Percentiles rank a stretch among this genome's conserved stretches.
Conservation (phyloP, 2,113 vertebrate genomes). For the Leucopternis melanops region DNA sequence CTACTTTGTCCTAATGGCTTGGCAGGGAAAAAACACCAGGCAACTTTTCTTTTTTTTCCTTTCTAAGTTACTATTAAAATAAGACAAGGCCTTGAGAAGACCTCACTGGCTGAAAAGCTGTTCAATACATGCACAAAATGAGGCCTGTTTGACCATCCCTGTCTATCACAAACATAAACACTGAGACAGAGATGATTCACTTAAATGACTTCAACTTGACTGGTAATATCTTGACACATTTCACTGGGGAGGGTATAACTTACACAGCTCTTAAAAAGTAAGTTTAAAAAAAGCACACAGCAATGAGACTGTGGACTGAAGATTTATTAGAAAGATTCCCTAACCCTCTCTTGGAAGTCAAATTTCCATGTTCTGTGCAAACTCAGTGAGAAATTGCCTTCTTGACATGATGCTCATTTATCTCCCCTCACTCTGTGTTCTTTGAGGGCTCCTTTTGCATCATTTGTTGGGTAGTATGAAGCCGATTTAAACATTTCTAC, state of each 20-base stretch:
- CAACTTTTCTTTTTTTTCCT: neutral
- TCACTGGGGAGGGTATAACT: constrained; percentile 7
- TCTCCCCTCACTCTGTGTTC: constrained; percentile 12
- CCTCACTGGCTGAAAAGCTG: neutral
- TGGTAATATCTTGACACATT: constrained; percentile 39
- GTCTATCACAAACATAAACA: neutral
- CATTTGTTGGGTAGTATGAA: neutral
- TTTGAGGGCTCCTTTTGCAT: constrained; percentile 45
- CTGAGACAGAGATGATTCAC: neutral
- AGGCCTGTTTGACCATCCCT: neutral
- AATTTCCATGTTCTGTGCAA: constrained; percentile 48
- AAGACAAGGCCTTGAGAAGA: neutral
- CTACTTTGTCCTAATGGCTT: neutral
- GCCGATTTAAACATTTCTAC: constrained; percentile 30
- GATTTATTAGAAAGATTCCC: constrained; percentile 48
- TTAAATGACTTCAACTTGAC: constrained; percentile 28
- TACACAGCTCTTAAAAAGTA: constrained; percentile 4
- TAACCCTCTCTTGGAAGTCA: constrained; percentile 32
- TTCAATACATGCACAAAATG: neutral
- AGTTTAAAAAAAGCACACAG: constrained; percentile 23
- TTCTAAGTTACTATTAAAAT: neutral
- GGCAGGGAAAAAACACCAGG: neutral
- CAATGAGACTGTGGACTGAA: constrained; percentile 5
- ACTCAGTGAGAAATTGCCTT: constrained; percentile 45
- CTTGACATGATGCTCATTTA: constrained; percentile 31